A percentile compares a stretch with the other conserved stretches of the same genome.
These are phyloP conservation scores for Lepisosteus oculatus DNA, from an alignment of 2,113 vertebrate species.

Conservation along the genomic window DNA sequence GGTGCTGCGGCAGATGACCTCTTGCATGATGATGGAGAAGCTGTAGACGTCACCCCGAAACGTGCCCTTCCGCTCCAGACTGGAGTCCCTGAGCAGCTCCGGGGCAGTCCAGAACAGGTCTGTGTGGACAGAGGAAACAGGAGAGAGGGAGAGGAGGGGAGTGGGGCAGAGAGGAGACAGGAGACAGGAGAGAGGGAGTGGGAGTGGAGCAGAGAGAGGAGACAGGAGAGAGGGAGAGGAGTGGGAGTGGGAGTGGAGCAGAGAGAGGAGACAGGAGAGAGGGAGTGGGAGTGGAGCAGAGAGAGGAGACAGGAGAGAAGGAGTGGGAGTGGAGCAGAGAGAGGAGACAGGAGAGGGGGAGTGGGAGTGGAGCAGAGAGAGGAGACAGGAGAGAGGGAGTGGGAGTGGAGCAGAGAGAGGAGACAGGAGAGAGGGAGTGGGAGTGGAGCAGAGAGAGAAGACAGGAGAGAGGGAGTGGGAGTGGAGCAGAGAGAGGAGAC, in stretches of 20 bases:
- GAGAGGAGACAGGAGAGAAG: neutral
- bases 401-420: too few species aligned
- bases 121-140: conserved; percentile 32
- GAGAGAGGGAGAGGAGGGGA: neutral
- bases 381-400: too few species aligned
- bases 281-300: neutral
- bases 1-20: conserved; percentile 75
- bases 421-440: too few species aligned
- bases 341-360: neutral
- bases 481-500: too few species aligned
- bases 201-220: neutral
- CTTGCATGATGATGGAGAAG: conserved; percentile 82
- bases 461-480: too few species aligned
- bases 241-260: too few species aligned
- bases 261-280: neutral
- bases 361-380: too few species aligned
- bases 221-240: neutral
- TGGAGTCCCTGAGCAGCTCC: conserved; percentile 70
- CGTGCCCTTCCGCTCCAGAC: conserved; percentile 60
- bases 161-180: neutral
- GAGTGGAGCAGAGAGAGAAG: too few species aligned
- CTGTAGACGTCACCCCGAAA: conserved; percentile 76
- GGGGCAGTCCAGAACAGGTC: conserved; percentile 87
- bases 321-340: neutral
- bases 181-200: neutral